Evolutionary conservation across 1,140 invertebrate genomes (phyloP).

Genomic region (Helicoverpa armigera): DNA sequence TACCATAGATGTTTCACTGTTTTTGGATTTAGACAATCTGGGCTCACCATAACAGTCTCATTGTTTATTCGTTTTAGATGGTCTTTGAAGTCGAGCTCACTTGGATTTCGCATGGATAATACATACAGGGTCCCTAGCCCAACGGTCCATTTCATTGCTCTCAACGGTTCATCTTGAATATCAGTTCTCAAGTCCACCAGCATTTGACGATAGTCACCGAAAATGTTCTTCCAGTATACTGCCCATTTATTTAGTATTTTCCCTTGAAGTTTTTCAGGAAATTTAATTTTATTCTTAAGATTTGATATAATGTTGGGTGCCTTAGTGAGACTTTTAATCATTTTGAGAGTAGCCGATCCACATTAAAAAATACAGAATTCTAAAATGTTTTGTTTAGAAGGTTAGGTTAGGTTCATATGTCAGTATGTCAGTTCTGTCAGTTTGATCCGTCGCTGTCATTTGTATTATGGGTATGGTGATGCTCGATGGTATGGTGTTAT

Average conservation of each 20-base stretch:
- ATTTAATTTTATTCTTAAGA: slow-evolving; percentile 67
- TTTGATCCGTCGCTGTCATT: background rate
- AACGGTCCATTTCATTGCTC: slow-evolving; percentile 83
- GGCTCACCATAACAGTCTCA: slow-evolving; percentile 89
- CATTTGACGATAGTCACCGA: slow-evolving; percentile 89
- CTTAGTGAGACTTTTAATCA: slow-evolving; percentile 53
- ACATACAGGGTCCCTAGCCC: slow-evolving; percentile 81
- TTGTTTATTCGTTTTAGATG: slow-evolving; percentile 87
- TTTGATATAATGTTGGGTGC: slow-evolving; percentile 56
- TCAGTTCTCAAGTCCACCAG: slow-evolving; percentile 86
- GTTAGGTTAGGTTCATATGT: background rate
- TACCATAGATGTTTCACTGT: slow-evolving; percentile 89
- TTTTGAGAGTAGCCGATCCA: slow-evolving; percentile 5
- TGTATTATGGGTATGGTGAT: too few relatives aligned
- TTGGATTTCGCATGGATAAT: slow-evolving; percentile 88
- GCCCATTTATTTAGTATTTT: slow-evolving; percentile 89
- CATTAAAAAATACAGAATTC: slow-evolving; percentile 8
- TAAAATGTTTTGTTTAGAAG: background rate
- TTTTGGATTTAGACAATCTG: slow-evolving; percentile 89
- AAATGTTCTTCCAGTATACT: slow-evolving; percentile 88
- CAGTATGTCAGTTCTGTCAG: slow-evolving; percentile 2
- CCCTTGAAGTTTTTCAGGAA: slow-evolving; percentile 87
- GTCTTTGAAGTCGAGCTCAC: slow-evolving; percentile 88
- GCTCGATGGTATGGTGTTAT: too few relatives aligned
- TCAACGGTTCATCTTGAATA: slow-evolving; percentile 87